phyloP scores from a whole-genome alignment of 2,113 vertebrate species.

The Brachirus orientalis region DNA sequence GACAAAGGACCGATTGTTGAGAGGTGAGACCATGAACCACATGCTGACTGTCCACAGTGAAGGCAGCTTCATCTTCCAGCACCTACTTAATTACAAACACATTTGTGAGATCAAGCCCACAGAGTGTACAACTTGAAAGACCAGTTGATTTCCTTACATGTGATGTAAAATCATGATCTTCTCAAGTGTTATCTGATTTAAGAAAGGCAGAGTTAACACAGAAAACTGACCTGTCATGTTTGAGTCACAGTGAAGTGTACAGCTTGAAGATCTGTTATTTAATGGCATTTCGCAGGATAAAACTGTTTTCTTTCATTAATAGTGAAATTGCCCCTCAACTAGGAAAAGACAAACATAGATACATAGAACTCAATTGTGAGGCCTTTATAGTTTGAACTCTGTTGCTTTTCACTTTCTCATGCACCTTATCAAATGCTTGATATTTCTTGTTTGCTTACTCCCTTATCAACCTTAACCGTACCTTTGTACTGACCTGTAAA shows the following conservation, averaged over 20 bases:
- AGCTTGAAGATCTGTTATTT: background rate
- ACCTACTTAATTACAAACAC: background rate
- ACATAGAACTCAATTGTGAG: background rate
- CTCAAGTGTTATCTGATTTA: background rate
- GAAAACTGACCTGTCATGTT: background rate
- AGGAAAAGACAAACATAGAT: background rate
- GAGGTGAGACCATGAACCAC: slow-evolving; percentile 78
- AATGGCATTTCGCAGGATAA: background rate
- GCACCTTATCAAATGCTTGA: background rate
- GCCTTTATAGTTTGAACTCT: too few species aligned
- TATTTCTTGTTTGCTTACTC: background rate
- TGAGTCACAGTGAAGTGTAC: background rate
- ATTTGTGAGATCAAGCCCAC: background rate
- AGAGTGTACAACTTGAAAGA: background rate
- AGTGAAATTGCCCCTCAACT: background rate
- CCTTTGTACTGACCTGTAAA: background rate
- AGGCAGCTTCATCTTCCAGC: background rate
- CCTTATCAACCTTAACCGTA: background rate
- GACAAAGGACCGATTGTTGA: slow-evolving; percentile 94
- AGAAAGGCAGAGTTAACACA: background rate
- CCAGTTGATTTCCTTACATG: background rate
- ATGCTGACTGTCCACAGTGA: background rate
- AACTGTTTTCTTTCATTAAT: background rate
- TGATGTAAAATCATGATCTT: background rate
- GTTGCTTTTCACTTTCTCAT: background rate